Conservation (phyloP, 2,113 vertebrate genomes). For the Thryonomys swinderianus region DNA sequence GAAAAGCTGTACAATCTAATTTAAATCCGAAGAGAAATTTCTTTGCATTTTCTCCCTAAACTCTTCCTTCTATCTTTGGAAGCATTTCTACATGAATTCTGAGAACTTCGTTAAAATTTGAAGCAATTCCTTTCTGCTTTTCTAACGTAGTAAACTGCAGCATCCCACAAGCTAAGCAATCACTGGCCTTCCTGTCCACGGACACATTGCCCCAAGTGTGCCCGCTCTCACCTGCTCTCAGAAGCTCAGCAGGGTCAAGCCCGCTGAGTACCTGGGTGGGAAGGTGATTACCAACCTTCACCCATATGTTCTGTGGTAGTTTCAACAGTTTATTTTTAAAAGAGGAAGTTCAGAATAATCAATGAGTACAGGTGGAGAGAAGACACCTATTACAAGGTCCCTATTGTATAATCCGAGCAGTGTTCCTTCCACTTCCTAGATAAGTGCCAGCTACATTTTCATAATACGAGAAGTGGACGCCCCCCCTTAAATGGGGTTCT, state of each 20-base stretch:
- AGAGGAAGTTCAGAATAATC: slow-evolving; percentile 53
- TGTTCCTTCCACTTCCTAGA: neutral
- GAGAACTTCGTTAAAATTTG: neutral
- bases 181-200: neutral
- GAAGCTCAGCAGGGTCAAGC: no score
- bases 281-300: neutral
- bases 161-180: neutral
- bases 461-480: neutral
- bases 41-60: neutral
- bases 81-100: neutral
- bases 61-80: neutral
- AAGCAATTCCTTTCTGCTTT: neutral
- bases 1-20: neutral
- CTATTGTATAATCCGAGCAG: neutral
- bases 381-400: neutral
- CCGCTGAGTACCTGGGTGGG: no score
- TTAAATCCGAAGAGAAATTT: slow-evolving; percentile 24
- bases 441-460: neutral
- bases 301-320: neutral
- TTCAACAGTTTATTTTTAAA: slow-evolving; percentile 29
- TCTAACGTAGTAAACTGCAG: neutral
- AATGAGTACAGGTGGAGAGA: neutral
- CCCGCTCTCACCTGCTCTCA: no score
- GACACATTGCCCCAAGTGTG: no score
- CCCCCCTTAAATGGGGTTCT: neutral